Base-by-base conservation (phyloP, 2,797 vertebrate species). In the Dipus sagitta region DNA sequence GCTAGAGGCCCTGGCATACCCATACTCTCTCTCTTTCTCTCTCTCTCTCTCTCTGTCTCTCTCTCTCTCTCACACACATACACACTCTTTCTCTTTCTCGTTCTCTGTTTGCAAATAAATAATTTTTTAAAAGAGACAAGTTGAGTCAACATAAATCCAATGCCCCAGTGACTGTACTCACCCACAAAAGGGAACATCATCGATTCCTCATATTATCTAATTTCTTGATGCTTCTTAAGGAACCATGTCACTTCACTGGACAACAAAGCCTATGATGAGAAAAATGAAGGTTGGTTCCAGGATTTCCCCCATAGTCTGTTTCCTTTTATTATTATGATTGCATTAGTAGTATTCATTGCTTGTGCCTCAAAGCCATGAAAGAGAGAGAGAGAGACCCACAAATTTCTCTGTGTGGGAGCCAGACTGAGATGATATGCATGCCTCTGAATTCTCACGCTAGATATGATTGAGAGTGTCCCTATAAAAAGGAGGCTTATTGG, bases 71-170 rank as follows among this genome's bases (percentile, higher is more conserved):
- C 38, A 38, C 38, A 38, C 38, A 38, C 38, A 38, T 6, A 38
- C 38, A 38, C 8, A 7, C 47, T 47, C 47, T 47, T 7, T 47
- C 47, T 47, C 8, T 47, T 9, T 47, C 8, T 47, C 8, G 1
- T 47, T 47, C 47, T 47, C 47, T 47, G 11, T 11, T 47, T 47
- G 47, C 6, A 47, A 47, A 47, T 47, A 47, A 47, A 47, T 47
- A 47, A 47, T 47, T 47, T 47, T 47, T 9, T 47, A 47, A 47
- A 47, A 47, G 47, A 47, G 47, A 88, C 91, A 94, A 81, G 58
- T 62, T 84, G n/a, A 95, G 70, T 96, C 91, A 65, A 93, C 91
- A 64, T 81, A 95, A 94, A 94, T 94, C 93, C 95, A 78, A 94
- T 47, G 20, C 23, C 28, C 74, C 15, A 4, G 20, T 93, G 79